phyloP scores from a whole-genome alignment of 92 coral and sea anemone species.

The Meandrina meandrites region DNA sequence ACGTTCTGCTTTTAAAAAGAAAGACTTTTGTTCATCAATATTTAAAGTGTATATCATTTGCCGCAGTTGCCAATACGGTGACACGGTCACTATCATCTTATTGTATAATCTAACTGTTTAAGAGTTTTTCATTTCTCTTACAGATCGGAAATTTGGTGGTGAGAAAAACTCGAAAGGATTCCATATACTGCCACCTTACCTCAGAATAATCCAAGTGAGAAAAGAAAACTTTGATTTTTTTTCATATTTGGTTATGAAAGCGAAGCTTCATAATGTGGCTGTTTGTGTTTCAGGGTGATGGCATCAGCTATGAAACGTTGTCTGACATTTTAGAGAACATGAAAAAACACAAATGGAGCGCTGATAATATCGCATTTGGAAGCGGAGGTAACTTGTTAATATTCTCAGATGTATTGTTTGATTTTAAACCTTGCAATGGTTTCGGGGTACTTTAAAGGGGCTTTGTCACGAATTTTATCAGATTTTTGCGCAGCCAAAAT shows the following conservation, averaged over 20 bases:
- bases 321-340: slow-evolving; percentile 75
- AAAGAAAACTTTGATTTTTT: not conserved
- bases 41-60: no score
- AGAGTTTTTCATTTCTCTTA: not conserved
- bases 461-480: no score
- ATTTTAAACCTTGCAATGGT: no score
- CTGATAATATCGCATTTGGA: slow-evolving; percentile 83
- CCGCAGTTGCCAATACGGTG: no score
- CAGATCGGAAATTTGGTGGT: slow-evolving; percentile 75
- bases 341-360: slow-evolving; percentile 88
- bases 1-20: no score
- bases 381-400: slow-evolving; percentile 71
- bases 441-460: no score
- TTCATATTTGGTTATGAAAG: not conserved
- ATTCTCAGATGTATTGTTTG: not conserved
- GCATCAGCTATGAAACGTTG: slow-evolving; percentile 79
- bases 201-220: slow-evolving; percentile 82
- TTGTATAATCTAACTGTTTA: not conserved
- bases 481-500: no score
- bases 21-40: no score
- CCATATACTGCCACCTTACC: slow-evolving; percentile 71
- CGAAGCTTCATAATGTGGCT: not conserved
- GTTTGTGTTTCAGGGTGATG: slow-evolving; percentile 71
- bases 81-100: not conserved
- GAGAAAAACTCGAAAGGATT: slow-evolving; percentile 81